These are phyloP conservation scores for Rhincodon typus DNA, from an alignment of 2,797 vertebrate genomes.

Conservation along the genomic window DNA sequence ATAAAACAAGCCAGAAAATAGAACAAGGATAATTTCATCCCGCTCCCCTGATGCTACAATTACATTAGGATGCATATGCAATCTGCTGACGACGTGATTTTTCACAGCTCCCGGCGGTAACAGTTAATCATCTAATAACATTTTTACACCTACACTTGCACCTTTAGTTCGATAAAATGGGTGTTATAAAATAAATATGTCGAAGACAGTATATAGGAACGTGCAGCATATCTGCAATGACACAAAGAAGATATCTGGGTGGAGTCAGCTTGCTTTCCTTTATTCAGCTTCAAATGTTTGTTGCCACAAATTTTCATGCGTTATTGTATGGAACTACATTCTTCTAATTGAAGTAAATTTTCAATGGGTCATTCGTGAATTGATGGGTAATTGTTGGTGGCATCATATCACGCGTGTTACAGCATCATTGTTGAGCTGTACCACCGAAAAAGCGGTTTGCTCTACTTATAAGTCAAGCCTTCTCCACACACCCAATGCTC, in stretches of 20 bases:
- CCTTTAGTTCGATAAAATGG: background rate
- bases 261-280: conserved; percentile 5
- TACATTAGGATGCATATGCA: background rate
- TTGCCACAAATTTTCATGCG: background rate
- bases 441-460: too few species aligned
- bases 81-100: background rate
- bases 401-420: background rate
- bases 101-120: background rate
- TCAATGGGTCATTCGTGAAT: background rate
- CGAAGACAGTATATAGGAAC: background rate
- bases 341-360: background rate
- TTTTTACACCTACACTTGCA: background rate
- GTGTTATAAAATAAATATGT: background rate
- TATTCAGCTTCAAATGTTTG: background rate
- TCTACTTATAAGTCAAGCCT: background rate
- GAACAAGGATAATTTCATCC: background rate
- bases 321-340: background rate
- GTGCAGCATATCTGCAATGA: background rate
- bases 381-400: background rate
- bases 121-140: background rate
- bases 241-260: conserved; percentile 30
- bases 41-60: background rate
- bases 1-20: background rate
- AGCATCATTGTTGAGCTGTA: background rate
- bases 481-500: background rate